Conservation (phyloP, 2,797 vertebrate species). For the Otus scops region DNA sequence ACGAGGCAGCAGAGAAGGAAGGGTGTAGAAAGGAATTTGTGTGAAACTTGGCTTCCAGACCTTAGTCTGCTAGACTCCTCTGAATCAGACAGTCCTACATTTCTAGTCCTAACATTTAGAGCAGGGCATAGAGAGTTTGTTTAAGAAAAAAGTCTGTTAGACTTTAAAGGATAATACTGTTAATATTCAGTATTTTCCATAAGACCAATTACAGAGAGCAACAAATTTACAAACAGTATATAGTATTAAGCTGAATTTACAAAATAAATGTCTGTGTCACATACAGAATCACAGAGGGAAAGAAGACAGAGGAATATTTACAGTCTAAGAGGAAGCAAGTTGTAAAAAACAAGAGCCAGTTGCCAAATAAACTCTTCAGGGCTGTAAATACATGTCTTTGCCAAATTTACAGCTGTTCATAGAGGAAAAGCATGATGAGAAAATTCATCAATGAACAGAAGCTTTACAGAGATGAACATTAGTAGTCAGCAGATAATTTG, state of each 20-base stretch:
- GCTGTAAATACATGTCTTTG: not conserved
- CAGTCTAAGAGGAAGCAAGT: not conserved
- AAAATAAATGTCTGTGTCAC: slow-evolving; percentile 9
- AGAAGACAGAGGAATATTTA: slow-evolving; percentile 6
- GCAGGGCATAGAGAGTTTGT: accelerated
- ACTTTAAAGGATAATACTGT: not conserved
- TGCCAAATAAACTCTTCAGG: not conserved
- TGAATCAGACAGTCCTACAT: not conserved
- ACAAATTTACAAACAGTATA: not conserved
- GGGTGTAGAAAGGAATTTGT: not conserved
- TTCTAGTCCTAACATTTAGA: not conserved
- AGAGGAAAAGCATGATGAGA: not conserved
- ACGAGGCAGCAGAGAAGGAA: not conserved
- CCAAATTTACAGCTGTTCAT: not conserved
- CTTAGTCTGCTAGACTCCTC: not conserved
- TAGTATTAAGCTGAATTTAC: slow-evolving; percentile 2
- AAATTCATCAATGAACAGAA: not conserved
- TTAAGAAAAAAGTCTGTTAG: not conserved
- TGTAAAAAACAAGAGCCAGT: not conserved
- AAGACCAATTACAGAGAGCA: not conserved
- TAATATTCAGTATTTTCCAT: not conserved
- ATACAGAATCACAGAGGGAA: not conserved
- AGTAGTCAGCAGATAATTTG: not conserved
- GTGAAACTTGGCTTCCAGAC: not conserved
- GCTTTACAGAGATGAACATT: not conserved